Base-by-base conservation (phyloP, 2,113 vertebrate genomes). In the Hydrolagus affinis region DNA sequence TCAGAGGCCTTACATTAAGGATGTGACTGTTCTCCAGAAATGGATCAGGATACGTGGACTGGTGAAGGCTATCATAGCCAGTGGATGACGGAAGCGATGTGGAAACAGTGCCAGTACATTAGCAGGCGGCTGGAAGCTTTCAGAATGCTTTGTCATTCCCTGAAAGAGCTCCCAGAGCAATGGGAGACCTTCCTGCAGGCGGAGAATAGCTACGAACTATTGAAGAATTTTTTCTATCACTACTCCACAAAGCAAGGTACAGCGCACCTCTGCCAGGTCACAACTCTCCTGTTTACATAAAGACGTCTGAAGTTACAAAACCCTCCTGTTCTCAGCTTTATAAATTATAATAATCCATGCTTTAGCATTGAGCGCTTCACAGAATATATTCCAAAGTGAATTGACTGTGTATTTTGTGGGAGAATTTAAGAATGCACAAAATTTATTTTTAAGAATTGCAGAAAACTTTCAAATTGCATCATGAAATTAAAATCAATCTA, bases 51-150 rank as follows among this genome's bases (percentile, higher is more conserved):
- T 23, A 15, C 2, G 4, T 80, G 77, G 77, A 62, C n/a, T 23
- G 60, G 3, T 9, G 74, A 85, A 59, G 19, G n/a, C 9, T 30
- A 15, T 0, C 80, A 85, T 62, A 87, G 89, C 0, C 77, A 21
- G 2, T 91, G 92, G 91, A 72, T 93, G 44, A 86, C 90, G 0
- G 86, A 85, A 0, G 68, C 85, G 44, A 86, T 60, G 15, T 93
- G 91, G 92, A 89, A 86, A n/a, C 89, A 93, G 73, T 92, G 92
- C 6, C 86, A 87, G 14, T 90, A 91, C 19, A 8, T 92, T 75
- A 85, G 86, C 69, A 11, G 10, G 7, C 77, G 88, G 3, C 85
- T 93, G 56, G 74, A 87, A 11, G 11, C 90, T 0, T 93, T 92
- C 73, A 71, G 86, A 0, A 72, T 85, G 0, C 88, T 93, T 0